Base-by-base conservation (phyloP, 2,797 vertebrate genomes). In the Mionectes olivaceus region DNA sequence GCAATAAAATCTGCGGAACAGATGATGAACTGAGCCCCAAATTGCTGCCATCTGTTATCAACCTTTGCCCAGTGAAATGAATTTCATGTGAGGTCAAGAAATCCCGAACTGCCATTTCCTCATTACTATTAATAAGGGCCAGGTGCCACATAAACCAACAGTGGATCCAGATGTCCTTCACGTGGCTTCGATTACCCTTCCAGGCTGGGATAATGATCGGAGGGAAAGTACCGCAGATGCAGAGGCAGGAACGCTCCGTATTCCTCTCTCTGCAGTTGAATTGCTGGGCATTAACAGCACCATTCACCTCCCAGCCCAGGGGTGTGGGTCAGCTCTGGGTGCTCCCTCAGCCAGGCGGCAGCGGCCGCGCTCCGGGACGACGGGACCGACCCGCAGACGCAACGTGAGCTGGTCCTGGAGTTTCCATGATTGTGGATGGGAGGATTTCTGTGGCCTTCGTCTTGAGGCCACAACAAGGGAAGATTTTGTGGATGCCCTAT, bases 61-160 rank as follows among this genome's bases (percentile, higher is more conserved):
- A 73, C 88, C 91, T 91, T 74, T 64, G 87, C 94, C 91, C 94
- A 57, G 75, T 0, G 28, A 88, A 94, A 95, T 76, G 73, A 50
- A 93, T 94, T 87, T 86, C 94, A 91, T 73, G 83, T 91, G 94
- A 94, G 94, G 85, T 94, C 93, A 95, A 95, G 94, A 88, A 96
- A 96, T 67, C 85, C 95, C 94, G 68, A 93, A 87, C 50, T 94
- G 93, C 93, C 83, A 95, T 94, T 95, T 94, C 96, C 94, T 95
- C 90, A 73, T 87, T 75, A 24, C 79, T 39, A 49, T 82, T 96
- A 96, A 96, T 33, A 17, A 82, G 77, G 91, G 93, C 96, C 95
- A 96, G 95, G 95, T 96, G 94, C 87, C 87, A 27, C 35, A 82
- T 3, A 64, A 85, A 68, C 10, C 89, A 52, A 0, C 41, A 10